phyloP scores from a whole-genome alignment of 2,888 invertebrate species.

The Eupithecia pulchellata region DNA sequence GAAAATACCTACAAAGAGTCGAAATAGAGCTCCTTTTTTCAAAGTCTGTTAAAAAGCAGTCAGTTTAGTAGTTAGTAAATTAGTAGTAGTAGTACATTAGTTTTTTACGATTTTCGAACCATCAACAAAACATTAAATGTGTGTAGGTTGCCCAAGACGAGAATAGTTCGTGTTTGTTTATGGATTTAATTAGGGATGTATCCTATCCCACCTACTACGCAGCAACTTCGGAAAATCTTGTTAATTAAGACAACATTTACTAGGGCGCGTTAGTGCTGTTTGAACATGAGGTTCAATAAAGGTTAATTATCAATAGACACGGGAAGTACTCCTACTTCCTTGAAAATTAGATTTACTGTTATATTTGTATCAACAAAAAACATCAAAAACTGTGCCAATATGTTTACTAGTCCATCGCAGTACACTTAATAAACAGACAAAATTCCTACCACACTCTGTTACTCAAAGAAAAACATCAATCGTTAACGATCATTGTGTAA shows the following conservation, averaged over 20 bases:
- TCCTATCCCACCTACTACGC: too few relatives aligned
- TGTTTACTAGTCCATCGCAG: not conserved
- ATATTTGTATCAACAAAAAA: not conserved
- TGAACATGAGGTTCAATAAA: not conserved
- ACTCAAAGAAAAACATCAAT: slow-evolving; percentile 7
- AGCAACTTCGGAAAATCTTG: not conserved
- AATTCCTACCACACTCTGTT: slow-evolving; percentile 6
- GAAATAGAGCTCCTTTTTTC: too few relatives aligned
- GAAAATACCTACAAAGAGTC: too few relatives aligned
- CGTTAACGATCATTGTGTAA: slow-evolving; percentile 22
- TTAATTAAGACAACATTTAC: not conserved
- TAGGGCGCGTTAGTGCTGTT: not conserved
- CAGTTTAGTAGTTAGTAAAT: too few relatives aligned
- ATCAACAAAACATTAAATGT: not conserved
- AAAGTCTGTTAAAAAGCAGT: too few relatives aligned
- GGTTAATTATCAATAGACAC: not conserved
- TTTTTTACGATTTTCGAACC: not conserved
- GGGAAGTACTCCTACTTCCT: not conserved
- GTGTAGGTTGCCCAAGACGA: not conserved
- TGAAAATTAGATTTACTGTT: not conserved
- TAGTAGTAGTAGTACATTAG: not conserved
- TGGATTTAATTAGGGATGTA: not conserved
- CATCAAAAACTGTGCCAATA: not conserved
- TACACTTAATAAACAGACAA: not conserved
- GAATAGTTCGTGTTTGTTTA: slow-evolving; percentile 1